Evolutionary conservation across 2,113 vertebrate species (phyloP).

Genomic region (Carettochelys insculpta): DNA sequence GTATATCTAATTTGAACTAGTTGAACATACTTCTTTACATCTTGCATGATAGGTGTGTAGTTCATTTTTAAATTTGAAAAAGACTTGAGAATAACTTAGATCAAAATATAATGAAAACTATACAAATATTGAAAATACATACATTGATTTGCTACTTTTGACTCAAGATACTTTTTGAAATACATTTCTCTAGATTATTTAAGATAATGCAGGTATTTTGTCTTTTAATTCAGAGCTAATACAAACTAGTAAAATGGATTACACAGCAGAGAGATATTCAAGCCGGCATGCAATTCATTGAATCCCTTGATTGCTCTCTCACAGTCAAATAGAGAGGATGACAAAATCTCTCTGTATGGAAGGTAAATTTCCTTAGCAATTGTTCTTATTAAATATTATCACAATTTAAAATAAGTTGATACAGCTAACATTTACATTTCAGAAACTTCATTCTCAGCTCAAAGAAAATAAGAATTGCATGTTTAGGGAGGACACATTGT

Average conservation of each 20-base stretch:
- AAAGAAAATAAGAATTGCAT: background rate
- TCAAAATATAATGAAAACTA: conserved; percentile 67
- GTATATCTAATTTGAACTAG: conserved; percentile 70
- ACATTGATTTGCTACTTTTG: conserved; percentile 71
- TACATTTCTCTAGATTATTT: conserved; percentile 64
- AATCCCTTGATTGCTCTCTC: background rate
- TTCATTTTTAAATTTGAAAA: conserved; percentile 68
- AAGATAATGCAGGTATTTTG: conserved; percentile 49
- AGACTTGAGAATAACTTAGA: conserved; percentile 69
- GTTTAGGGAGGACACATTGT: background rate
- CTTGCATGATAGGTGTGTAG: conserved; percentile 74
- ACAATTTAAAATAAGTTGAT: background rate
- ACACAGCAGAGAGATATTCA: background rate
- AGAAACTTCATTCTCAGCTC: conserved; percentile 9
- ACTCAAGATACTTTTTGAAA: conserved; percentile 71
- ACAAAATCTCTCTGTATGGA: background rate
- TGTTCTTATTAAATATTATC: background rate
- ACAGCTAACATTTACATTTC: background rate
- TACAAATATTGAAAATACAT: conserved; percentile 73
- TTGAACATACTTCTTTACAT: conserved; percentile 71
- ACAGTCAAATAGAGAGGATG: background rate
- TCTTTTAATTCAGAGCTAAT: conserved; percentile 24
- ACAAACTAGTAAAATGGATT: background rate
- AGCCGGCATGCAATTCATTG: background rate
- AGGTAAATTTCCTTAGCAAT: background rate